Evolutionary conservation across 2,888 invertebrate genomes (phyloP), one percentile per base, ranked within the genome.

Genomic region (Oscheius onirici): DNA sequence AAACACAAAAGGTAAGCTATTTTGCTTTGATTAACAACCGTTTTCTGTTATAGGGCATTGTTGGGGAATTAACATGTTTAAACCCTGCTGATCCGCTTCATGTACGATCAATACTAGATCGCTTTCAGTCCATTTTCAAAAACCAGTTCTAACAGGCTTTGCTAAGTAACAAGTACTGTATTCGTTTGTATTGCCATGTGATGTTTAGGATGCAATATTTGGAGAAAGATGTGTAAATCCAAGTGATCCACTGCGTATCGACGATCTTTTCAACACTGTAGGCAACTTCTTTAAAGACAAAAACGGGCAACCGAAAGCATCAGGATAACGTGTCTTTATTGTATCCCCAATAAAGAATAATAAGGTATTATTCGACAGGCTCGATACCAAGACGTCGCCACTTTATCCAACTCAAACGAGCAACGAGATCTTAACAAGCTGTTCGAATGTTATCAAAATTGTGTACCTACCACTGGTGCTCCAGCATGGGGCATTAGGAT

Each of bases 341-440:
- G 41, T 17, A 13, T 41, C 24, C 10, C 41, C 41, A 61, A 61
- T 46, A 61, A 61, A 61, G 26, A n/a, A 52, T 52, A 15, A 13
- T 52, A n/a, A 20, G 34, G 8, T 24, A 49, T 49, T 24, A 63
- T 49, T 63, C 63, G 22, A 63, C 49, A 3, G 83, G 78, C 24
- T 82, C 70, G 54, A 97, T 95, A 0, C 97, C 97, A 1, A 99
- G 91, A 88, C 95, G 95, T 88, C 96, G 95, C 97, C 97, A 99
- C 88, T 97, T 96, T 84, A 99, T 97, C 97, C 97, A 99, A 0
- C 95, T 95, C 34, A 99, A 90, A 69, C 97, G 91, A 0, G 97
- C 97, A 0, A 97, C 95, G 80, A 99, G 90, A 91, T 97, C 97
- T 97, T 3, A 34, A 34, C 3, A 34, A 8, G 8, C 3, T 6